phyloP scores from a whole-genome alignment of 2,888 invertebrate species.

The Eristalis pertinax region DNA sequence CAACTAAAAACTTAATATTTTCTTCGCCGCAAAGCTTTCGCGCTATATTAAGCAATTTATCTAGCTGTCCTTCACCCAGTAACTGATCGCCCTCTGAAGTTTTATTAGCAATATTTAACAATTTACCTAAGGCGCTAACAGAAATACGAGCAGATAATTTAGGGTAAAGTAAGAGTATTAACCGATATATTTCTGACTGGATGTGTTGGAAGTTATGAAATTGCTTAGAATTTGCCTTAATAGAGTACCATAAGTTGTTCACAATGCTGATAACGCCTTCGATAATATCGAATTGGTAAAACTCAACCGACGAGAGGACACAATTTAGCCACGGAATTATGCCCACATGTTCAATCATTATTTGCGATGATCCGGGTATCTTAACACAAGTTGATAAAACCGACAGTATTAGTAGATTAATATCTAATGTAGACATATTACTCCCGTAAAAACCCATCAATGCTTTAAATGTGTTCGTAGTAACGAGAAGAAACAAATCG shows the following conservation, averaged over 20 bases:
- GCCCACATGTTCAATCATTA: conserved; percentile 86
- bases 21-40: conserved; percentile 76
- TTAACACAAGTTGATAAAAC: conserved; percentile 85
- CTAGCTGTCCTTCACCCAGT: conserved; percentile 74
- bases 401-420: conserved; percentile 86
- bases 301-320: conserved; percentile 78
- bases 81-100: conserved; percentile 73
- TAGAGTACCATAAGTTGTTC: conserved; percentile 79
- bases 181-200: conserved; percentile 75
- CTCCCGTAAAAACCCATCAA: conserved; percentile 88
- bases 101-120: conserved; percentile 79
- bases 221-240: conserved; percentile 76
- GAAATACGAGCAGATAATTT: conserved; percentile 79
- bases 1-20: conserved; percentile 74
- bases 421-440: conserved; percentile 84
- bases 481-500: conserved; percentile 89
- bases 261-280: conserved; percentile 79
- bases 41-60: conserved; percentile 76
- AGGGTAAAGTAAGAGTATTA: conserved; percentile 77
- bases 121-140: conserved; percentile 75
- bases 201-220: conserved; percentile 77
- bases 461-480: conserved; percentile 89
- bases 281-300: conserved; percentile 80
- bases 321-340: conserved; percentile 87
- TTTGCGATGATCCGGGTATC: conserved; percentile 85